phyloP scores from a whole-genome alignment of 1,140 invertebrate genomes.

The Drosophila funebris region DNA sequence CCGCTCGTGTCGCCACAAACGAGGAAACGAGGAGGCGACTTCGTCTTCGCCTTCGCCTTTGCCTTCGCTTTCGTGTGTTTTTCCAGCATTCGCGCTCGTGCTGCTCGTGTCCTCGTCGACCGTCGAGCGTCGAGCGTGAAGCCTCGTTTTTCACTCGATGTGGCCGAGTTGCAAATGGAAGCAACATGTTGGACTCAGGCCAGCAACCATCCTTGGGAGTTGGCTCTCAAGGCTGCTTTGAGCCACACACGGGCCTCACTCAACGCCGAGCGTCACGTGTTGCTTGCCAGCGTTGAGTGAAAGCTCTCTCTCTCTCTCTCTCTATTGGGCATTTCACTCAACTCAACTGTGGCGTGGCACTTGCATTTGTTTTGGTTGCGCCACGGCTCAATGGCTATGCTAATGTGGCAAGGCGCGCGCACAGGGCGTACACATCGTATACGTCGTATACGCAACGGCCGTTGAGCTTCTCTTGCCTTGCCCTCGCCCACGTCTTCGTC shows the following conservation, averaged over 20 bases:
- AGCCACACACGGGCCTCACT: slow-evolving; percentile 24
- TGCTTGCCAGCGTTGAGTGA: slow-evolving; percentile 44
- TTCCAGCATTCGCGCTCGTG: slow-evolving; percentile 2
- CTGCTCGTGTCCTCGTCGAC: background rate
- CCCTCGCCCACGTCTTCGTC: background rate
- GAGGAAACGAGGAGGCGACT: background rate
- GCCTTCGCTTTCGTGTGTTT: background rate
- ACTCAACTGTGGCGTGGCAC: slow-evolving; percentile 31
- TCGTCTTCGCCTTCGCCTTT: background rate
- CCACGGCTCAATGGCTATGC: slow-evolving; percentile 8
- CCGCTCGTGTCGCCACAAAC: background rate
- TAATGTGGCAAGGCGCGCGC: slow-evolving; percentile 28
- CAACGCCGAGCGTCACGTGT: slow-evolving; percentile 65
- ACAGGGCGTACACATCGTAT: slow-evolving; percentile 19
- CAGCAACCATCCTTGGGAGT: slow-evolving; percentile 56
- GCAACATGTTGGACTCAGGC: slow-evolving; percentile 49
- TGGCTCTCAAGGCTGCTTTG: slow-evolving; percentile 41
- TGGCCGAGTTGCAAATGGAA: slow-evolving; percentile 21
- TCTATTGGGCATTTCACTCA: background rate
- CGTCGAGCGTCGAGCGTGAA: too few relatives aligned
- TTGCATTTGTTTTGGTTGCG: slow-evolving; percentile 58
- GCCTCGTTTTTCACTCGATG: slow-evolving; percentile 5
- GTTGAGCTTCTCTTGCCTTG: background rate
- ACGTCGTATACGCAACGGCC: slow-evolving; percentile 21
- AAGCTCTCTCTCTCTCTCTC: slow-evolving; percentile 4